Conservation (phyloP, 2,888 invertebrate genomes). For the Lithophane semibrunnea region DNA sequence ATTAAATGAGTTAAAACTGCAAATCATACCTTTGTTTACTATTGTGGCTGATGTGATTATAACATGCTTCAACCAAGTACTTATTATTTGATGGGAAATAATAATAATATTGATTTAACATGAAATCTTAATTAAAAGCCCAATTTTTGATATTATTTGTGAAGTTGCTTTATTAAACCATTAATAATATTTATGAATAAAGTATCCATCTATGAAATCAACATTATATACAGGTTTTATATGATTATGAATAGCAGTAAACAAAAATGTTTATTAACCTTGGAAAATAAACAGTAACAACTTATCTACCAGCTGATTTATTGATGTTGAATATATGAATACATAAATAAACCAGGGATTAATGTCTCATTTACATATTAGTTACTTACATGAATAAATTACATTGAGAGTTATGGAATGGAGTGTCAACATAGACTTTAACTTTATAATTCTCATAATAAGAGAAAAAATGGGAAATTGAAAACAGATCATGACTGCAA, state of each 20-base stretch:
- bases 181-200: neutral
- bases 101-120: neutral
- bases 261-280: slow-evolving; percentile 11
- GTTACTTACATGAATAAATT: slow-evolving; percentile 28
- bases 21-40: slow-evolving; percentile 23
- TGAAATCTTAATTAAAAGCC: neutral
- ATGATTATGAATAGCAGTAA: neutral
- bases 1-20: slow-evolving; percentile 41
- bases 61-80: neutral
- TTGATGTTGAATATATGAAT: slow-evolving; percentile 43
- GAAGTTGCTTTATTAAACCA: neutral
- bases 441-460: slow-evolving; percentile 22
- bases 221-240: neutral
- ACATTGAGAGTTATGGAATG: slow-evolving; percentile 9
- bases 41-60: slow-evolving; percentile 10
- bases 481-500: slow-evolving; percentile 16
- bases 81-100: neutral
- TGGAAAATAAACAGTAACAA: slow-evolving; percentile 17
- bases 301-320: slow-evolving; percentile 34
- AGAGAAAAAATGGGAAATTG: neutral
- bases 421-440: slow-evolving; percentile 18
- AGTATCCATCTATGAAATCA: neutral
- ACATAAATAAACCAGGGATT: slow-evolving; percentile 29
- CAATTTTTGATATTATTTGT: neutral
- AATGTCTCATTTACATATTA: slow-evolving; percentile 30